Percentiles rank a stretch among this genome's conserved stretches.
Evolutionary conservation across 2,888 invertebrate species (phyloP).

Genomic region (Noctuana brunneofusca): DNA sequence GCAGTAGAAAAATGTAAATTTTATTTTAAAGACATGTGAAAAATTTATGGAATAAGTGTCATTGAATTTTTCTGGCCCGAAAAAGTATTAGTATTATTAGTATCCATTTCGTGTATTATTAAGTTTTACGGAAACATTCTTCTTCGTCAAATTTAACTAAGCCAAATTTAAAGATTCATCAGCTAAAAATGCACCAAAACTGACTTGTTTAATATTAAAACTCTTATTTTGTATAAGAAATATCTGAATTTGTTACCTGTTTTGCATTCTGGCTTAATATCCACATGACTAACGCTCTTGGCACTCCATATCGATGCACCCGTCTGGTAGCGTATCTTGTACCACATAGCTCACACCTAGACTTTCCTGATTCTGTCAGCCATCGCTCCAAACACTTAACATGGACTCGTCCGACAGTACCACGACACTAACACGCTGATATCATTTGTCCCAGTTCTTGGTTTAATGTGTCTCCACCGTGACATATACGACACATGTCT

Average conservation of each 20-base stretch:
- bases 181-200: too few species aligned
- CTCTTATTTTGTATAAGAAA: neutral
- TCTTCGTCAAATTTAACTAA: too few species aligned
- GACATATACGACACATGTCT: slow-evolving; percentile 77
- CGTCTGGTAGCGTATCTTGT: slow-evolving; percentile 85
- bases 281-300: slow-evolving; percentile 84
- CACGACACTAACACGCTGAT: slow-evolving; percentile 78
- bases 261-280: slow-evolving; percentile 78
- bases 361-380: slow-evolving; percentile 88
- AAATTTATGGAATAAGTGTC: too few species aligned
- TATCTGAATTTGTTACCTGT: slow-evolving; percentile 54
- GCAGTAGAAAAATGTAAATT: too few species aligned
- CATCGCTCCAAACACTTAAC: slow-evolving; percentile 89
- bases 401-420: slow-evolving; percentile 88
- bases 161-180: too few species aligned
- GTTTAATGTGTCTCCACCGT: slow-evolving; percentile 63
- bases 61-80: too few species aligned
- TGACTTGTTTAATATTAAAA: too few species aligned
- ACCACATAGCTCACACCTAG: slow-evolving; percentile 88
- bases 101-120: too few species aligned
- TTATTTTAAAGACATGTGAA: too few species aligned
- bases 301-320: slow-evolving; percentile 83
- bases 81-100: too few species aligned
- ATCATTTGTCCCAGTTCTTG: slow-evolving; percentile 64
- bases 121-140: too few species aligned